These are phyloP conservation scores for Nothobranchius furzeri DNA, from an alignment of 2,113 vertebrate genomes.

Conservation along the genomic window DNA sequence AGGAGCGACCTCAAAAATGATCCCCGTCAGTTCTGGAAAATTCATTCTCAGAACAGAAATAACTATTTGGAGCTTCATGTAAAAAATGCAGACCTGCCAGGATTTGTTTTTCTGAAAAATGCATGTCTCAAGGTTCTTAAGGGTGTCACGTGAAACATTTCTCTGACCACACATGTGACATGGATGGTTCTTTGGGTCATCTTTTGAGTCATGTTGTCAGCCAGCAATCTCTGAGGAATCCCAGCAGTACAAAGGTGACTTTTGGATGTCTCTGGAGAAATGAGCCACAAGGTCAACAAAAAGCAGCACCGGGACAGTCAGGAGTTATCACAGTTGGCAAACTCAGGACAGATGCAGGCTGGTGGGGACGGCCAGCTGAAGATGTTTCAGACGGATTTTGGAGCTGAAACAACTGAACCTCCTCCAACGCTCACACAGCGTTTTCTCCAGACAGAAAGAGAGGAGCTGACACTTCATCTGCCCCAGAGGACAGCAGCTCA, in stretches of 20 bases:
- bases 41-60: conserved; percentile 42
- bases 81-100: conserved; percentile 7
- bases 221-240: not conserved
- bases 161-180: conserved; percentile 23
- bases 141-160: conserved; percentile 29
- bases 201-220: not conserved
- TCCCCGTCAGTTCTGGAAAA: conserved; percentile 47
- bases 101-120: conserved; percentile 6
- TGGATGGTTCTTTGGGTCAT: conserved; percentile 13
- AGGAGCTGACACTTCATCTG: not conserved
- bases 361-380: too few relatives aligned
- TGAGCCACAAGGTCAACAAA: not conserved
- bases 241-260: conserved; percentile 15
- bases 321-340: not conserved
- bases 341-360: too few relatives aligned
- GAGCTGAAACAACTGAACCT: conserved; percentile 3
- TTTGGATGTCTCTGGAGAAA: conserved; percentile 16
- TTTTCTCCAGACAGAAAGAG: not conserved
- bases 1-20: conserved; percentile 38
- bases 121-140: not conserved
- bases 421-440: not conserved
- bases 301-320: not conserved
- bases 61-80: conserved; percentile 36
- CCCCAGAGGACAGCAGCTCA: conserved; percentile 28
- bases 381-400: too few relatives aligned